Base-by-base conservation (phyloP, 2,113 vertebrate genomes). In the Mus spicilegus region DNA sequence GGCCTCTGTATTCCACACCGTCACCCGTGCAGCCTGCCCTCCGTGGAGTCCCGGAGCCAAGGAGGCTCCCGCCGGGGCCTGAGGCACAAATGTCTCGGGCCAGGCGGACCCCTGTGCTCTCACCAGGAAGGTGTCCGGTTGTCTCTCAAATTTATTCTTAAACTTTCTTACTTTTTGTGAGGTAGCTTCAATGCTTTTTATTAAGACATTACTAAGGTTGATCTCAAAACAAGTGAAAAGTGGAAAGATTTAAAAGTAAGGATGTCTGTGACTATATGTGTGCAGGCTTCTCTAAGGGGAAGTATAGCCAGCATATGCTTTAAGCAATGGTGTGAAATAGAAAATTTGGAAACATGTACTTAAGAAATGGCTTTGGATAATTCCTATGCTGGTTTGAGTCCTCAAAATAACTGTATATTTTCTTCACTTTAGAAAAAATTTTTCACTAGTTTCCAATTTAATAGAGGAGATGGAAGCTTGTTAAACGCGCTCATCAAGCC, bases 361-460 rank as follows among this genome's bases (percentile, higher is more conserved):
- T 81, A 85, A 94, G 8, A 36, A 58, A 39, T 61, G 5, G 11
- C 11, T 39, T 82, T 14, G 20, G 54, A 42, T 70, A 65, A 82
- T 65, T 97, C 73, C 36, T 73, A 42, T 75, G 61, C 6, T 78
- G 28, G 54, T 2, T 88, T 91, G 46, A 24, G 0, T 75, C 28
- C 4, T 89, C 9, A 42, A 87, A 87, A 63, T 72, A 42, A 28
- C 17, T 56, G 11, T 61, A 36, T 5, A 70, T 65, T 69, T 89
- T 96, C 33, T 51, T 54, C 16, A 54, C 58, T 11, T 92, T 89
- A 70, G 90, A 93, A 78, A 22, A 93, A 69, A 11, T 22, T 90
- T 69, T 69, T 16, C 4, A 70, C 51, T 9, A 54, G 39, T 7
- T 89, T 93, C 16, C 8, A 94, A 56, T 67, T 92, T 90, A 92